A percentile compares a stretch with the other conserved stretches of the same genome.
phyloP scores from a whole-genome alignment of 2,888 invertebrate genomes.

The Agrilus biguttatus region DNA sequence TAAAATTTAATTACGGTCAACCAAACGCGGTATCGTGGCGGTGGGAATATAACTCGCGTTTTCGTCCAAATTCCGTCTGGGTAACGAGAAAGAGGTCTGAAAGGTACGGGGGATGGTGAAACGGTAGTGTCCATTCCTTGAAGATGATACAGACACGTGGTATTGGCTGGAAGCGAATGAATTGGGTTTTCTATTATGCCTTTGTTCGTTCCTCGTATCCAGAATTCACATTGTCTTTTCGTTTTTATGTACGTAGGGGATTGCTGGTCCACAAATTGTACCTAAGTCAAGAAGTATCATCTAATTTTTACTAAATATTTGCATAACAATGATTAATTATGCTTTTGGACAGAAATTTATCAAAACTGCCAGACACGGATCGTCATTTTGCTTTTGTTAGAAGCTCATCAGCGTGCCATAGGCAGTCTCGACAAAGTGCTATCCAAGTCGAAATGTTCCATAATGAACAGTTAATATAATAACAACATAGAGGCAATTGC shows the following conservation, averaged over 20 bases:
- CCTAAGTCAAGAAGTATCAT: slow-evolving; percentile 32
- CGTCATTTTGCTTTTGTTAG: too few relatives aligned
- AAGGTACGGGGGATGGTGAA: slow-evolving; percentile 35
- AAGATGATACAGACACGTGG: slow-evolving; percentile 78
- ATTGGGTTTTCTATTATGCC: slow-evolving; percentile 73
- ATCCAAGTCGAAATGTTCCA: too few relatives aligned
- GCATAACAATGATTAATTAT: too few relatives aligned
- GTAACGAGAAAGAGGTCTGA: slow-evolving; percentile 41
- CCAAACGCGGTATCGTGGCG: slow-evolving; percentile 68
- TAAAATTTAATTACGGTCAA: slow-evolving; percentile 76
- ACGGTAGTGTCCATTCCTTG: slow-evolving; percentile 47
- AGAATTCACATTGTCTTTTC: slow-evolving; percentile 74
- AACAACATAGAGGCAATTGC: too few relatives aligned
- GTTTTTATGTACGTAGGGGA: slow-evolving; percentile 74
- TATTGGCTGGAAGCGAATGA: slow-evolving; percentile 76
- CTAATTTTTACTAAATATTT: too few relatives aligned
- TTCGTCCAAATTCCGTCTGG: slow-evolving; percentile 33
- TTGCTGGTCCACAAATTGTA: slow-evolving; percentile 71
- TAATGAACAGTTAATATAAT: too few relatives aligned
- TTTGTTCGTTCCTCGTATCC: slow-evolving; percentile 64
- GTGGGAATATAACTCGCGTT: slow-evolving; percentile 38
- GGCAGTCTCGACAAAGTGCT: too few relatives aligned
- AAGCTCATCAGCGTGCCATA: too few relatives aligned
- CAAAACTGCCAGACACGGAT: too few relatives aligned
- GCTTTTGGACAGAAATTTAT: too few relatives aligned